A percentile compares a stretch with the other conserved stretches of the same genome.
These are phyloP conservation scores for Papio anubis DNA, from an alignment of 2,113 vertebrate genomes.

Conservation along the genomic window DNA sequence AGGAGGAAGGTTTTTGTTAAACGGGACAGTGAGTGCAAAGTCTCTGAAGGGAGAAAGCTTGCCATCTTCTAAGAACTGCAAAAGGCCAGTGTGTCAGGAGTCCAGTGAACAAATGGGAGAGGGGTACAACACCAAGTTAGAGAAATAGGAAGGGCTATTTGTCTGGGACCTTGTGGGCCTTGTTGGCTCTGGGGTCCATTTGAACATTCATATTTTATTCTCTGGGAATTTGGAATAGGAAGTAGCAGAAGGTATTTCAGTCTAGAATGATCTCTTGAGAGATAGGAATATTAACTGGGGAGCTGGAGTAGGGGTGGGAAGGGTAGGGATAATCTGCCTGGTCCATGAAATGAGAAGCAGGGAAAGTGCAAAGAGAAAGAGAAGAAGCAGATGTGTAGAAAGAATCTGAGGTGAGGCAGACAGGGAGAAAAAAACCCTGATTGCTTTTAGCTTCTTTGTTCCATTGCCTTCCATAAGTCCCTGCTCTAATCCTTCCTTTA, in stretches of 20 bases:
- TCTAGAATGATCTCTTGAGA: background rate
- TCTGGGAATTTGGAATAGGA: background rate
- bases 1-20: background rate
- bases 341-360: background rate
- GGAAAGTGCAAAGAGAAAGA: background rate
- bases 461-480: background rate
- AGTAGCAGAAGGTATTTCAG: background rate
- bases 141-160: background rate
- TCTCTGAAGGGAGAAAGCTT: background rate
- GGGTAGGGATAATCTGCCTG: background rate
- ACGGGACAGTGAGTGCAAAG: background rate
- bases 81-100: background rate
- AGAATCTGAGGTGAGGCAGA: background rate
- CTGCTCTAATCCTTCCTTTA: background rate
- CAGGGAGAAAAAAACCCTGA: background rate
- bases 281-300: background rate
- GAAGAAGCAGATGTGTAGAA: background rate
- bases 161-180: background rate
- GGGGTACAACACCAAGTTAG: rapidly evolving
- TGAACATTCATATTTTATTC: background rate
- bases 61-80: background rate
- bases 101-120: background rate
- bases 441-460: background rate
- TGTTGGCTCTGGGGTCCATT: rapidly evolving
- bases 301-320: background rate